phyloP scores from a whole-genome alignment of 2,888 invertebrate genomes.

The Ametastegia equiseti region DNA sequence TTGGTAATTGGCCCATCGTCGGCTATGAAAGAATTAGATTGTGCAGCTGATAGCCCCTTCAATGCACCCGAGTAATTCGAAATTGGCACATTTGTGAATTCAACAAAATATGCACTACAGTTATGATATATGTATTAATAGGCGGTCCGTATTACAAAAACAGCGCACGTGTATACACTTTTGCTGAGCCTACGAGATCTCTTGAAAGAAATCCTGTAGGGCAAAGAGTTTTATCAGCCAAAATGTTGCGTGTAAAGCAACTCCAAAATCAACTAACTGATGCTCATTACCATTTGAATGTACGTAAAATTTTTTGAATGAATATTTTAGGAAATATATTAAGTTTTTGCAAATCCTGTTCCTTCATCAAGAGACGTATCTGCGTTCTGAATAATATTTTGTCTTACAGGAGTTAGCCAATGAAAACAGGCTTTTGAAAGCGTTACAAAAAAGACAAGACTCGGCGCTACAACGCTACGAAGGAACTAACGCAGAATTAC shows the following conservation, averaged over 20 bases:
- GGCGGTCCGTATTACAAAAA: constrained; percentile 72
- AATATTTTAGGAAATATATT: too few species aligned
- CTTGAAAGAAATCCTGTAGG: constrained; percentile 62
- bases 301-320: constrained; percentile 74
- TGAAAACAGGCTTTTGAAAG: constrained; percentile 87
- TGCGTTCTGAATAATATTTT: neutral
- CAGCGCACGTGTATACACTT: constrained; percentile 75
- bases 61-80: neutral
- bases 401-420: constrained; percentile 80
- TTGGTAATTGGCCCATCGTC: too few species aligned
- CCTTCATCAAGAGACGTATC: neutral
- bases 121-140: constrained; percentile 46
- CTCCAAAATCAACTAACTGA: constrained; percentile 89
- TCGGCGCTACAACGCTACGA: constrained; percentile 88
- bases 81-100: neutral
- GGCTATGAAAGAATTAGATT: too few species aligned
- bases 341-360: constrained; percentile 23
- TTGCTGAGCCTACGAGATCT: constrained; percentile 59
- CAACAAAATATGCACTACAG: constrained; percentile 15
- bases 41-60: too few species aligned
- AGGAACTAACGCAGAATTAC: constrained; percentile 87
- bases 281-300: constrained; percentile 87
- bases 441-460: constrained; percentile 88
- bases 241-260: constrained; percentile 85
- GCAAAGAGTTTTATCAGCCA: constrained; percentile 87